Conservation (phyloP, 2,888 invertebrate species). For the Onchidella celtica region DNA sequence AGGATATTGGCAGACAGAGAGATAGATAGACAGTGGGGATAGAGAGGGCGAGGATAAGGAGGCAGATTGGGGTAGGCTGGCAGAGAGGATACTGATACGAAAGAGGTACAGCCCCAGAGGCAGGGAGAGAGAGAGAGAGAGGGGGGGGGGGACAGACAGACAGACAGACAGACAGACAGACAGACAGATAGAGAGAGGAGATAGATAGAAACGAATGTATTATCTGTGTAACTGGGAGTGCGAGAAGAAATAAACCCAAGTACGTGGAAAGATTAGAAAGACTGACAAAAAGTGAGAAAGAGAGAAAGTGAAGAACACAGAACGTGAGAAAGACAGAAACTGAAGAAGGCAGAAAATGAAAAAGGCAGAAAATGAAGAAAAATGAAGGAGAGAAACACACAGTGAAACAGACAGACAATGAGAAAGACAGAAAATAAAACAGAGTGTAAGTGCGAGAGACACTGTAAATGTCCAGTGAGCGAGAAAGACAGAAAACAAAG, state of each 20-base stretch:
- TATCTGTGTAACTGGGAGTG: not conserved
- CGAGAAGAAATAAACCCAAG: not conserved
- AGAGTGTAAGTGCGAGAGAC: not conserved
- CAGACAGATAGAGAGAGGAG: no score
- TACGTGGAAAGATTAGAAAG: not conserved
- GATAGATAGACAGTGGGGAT: no score
- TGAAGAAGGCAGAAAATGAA: not conserved
- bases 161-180: no score
- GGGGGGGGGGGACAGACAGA: no score
- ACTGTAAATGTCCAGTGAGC: not conserved
- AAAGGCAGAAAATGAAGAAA: conserved; percentile 2
- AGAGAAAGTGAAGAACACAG: not conserved
- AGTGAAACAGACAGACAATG: no score
- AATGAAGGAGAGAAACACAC: no score
- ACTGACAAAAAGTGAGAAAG: conserved; percentile 2
- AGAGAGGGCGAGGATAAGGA: no score
- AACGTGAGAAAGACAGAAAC: not conserved
- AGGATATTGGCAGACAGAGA: no score
- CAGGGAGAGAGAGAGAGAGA: not conserved
- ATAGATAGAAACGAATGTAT: not conserved
- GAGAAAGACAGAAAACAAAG: not conserved
- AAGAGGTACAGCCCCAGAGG: conserved; percentile 3
- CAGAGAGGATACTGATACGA: not conserved
- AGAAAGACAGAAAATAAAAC: not conserved
- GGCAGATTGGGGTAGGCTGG: no score